Base-by-base conservation (phyloP, 1,140 invertebrate species). In the Drosophila sproati region DNA sequence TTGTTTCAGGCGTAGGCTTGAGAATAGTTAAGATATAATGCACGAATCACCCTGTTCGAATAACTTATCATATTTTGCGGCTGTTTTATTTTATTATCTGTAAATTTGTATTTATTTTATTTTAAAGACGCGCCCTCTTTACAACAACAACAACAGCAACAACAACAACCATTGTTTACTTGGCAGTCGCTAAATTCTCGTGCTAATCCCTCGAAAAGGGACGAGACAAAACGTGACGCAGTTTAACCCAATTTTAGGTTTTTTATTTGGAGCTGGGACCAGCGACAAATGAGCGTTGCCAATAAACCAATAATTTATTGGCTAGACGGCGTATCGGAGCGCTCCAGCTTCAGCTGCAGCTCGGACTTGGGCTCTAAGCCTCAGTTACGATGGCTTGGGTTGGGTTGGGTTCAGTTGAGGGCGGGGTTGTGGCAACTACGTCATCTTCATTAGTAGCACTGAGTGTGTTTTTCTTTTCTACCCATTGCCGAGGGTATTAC, bases 261-360 rank as follows among this genome's bases (percentile, higher is more conserved):
- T 48, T 66, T 80, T 76, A 57, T 59, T 51, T 47, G 10, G 20
- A 6, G 7, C 34, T 57, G 37, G 7, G 47, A 37, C 28, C n/a
- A n/a, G 45, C 55, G 35, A 52, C 60, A 63, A 72, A 70, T 56
- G 41, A 35, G 39, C 52, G 37, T 73, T 69, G 63, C 63, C 60
- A 83, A 88, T 88, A 64, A 88, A 83, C 72, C 80, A 74, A 20
- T 87, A 83, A 87, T 89, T 87, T 87, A 87, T 87, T 73, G 66
- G 59, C 62, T 54, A 60, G 48, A 20, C 62, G 39, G 63, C 57
- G 68, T 35, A 34, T 60, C 32, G 8, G 10, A 39, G 54, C 32
- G 51, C 6, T 34, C 10, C 31, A 31, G 66, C 31, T 50, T 7
- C 43, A 62, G 37, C 52, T 47, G 5, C 57, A 43, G 28, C 52